Evolutionary conservation across 2,888 invertebrate genomes (phyloP), one percentile per base, ranked within the genome.

Genomic region (Lasius platythorax): DNA sequence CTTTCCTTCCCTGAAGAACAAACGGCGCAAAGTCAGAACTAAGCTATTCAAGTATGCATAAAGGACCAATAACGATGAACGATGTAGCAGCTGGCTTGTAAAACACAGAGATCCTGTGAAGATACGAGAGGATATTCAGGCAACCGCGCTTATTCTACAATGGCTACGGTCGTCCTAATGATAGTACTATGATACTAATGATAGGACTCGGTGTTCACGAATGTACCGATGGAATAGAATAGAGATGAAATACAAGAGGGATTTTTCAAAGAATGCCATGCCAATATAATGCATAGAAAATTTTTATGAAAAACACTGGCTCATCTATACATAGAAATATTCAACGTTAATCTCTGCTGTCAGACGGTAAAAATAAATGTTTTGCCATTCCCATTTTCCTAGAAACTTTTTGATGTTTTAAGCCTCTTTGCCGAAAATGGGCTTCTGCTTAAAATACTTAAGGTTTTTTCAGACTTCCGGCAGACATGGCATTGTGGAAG

Each of bases 41-140:
- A 89, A 90, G 90, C 89, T 91, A 92, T 93, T 93, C 93, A 92
- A 92, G 92, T 91, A 91, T 53, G 87, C 90, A 93, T 93, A 93
- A 94, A 93, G 92, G 91, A 91, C 89, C 92, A 92, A 94, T 94
- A 94, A 94, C 93, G 89, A 90, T 91, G 88, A 94, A 94, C 94
- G 89, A 90, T 92, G 89, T 90, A 92, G 8, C 94, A 94, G 94
- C 93, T 94, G 94, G 91, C 93, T 93, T 94, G 93, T 94, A 94
- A 94, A 94, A 94, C 94, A 94, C 91, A 92, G 92, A 93, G 93
- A 94, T 94, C 92, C 93, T 89, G 94, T 92, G 93, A 93, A 93
- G 93, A 93, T 92, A 91, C 89, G 33, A 64, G 28, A 67, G 74
- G 64, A 85, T 87, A 79, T 56, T 81, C 73, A 23, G 79, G 83